Percentiles rank a stretch among this genome's conserved stretches.
phyloP scores from a whole-genome alignment of 2,888 invertebrate species.

The Drosophila anceps region DNA sequence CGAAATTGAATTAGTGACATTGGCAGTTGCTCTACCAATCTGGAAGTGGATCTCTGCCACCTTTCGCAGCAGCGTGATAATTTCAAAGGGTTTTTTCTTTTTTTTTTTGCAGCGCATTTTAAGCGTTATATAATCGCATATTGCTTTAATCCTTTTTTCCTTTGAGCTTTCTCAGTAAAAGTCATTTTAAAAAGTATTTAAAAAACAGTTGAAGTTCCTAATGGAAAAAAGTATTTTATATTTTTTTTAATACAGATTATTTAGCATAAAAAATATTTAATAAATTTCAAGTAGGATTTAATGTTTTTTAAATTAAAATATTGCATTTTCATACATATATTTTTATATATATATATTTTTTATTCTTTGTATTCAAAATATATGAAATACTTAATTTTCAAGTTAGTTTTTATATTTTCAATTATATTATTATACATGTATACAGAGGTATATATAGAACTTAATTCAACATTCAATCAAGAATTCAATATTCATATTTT shows the following conservation, averaged over 20 bases:
- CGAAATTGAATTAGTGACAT: conserved; percentile 78
- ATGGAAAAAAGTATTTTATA: no score
- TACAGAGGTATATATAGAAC: no score
- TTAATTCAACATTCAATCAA: background rate
- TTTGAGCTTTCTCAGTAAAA: background rate
- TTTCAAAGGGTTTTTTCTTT: conserved; percentile 35
- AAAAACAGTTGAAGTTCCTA: background rate
- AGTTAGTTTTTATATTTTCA: no score
- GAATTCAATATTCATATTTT: background rate
- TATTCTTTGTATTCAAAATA: no score
- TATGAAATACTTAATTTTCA: no score
- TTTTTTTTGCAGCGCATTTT: conserved; percentile 3
- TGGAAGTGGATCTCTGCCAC: conserved; percentile 48
- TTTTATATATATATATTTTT: no score
- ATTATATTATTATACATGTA: no score
- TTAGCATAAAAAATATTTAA: no score
- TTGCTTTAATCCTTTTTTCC: background rate
- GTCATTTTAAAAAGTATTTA: background rate
- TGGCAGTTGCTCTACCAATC: conserved; percentile 71
- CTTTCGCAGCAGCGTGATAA: conserved; percentile 42
- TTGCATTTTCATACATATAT: no score
- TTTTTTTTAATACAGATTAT: background rate
- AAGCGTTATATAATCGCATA: conserved; percentile 25
- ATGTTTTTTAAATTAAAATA: no score
- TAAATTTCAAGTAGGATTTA: no score